Conservation (phyloP, 2,797 vertebrate genomes). For the Channallabes apus region DNA sequence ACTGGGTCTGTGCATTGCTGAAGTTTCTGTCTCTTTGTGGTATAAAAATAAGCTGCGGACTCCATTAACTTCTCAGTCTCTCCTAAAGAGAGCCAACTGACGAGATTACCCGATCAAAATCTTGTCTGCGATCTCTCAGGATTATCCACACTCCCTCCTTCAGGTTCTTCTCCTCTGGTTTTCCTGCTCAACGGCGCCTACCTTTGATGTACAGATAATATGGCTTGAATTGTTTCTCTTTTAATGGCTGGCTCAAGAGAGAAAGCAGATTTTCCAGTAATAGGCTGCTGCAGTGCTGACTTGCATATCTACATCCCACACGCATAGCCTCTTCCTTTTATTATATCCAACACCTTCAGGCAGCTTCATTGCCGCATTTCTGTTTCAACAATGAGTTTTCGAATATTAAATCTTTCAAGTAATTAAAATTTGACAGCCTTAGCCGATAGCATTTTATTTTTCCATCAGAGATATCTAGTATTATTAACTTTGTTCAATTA, state of each 20-base stretch:
- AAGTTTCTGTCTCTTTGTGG: neutral
- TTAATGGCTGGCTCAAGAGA: constrained; percentile 50
- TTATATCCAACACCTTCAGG: constrained; percentile 12
- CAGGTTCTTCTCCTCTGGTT: neutral
- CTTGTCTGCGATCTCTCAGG: constrained; percentile 62
- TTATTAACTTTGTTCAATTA: neutral
- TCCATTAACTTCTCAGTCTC: constrained; percentile 38
- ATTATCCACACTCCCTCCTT: constrained; percentile 54
- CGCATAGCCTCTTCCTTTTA: constrained; percentile 3
- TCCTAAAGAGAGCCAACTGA: constrained; percentile 59
- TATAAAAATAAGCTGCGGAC: constrained; percentile 9
- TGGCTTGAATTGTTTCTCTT: constrained; percentile 50
- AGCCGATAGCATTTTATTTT: neutral
- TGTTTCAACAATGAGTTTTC: constrained; percentile 3
- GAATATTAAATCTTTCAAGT: neutral
- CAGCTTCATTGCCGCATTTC: neutral
- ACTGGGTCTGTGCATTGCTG: neutral
- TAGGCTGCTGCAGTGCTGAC: neutral
- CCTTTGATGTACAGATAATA: constrained; percentile 53
- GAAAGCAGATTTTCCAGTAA: constrained; percentile 25
- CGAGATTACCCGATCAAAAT: constrained; percentile 60
- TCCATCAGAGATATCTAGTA: neutral
- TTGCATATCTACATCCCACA: constrained; percentile 3
- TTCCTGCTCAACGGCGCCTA: constrained; percentile 16
- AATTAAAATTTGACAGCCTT: neutral